A percentile compares a stretch with the other conserved stretches of the same genome.
Evolutionary conservation across 2,888 invertebrate species (phyloP).

Genomic region (Oscheius sp.): DNA sequence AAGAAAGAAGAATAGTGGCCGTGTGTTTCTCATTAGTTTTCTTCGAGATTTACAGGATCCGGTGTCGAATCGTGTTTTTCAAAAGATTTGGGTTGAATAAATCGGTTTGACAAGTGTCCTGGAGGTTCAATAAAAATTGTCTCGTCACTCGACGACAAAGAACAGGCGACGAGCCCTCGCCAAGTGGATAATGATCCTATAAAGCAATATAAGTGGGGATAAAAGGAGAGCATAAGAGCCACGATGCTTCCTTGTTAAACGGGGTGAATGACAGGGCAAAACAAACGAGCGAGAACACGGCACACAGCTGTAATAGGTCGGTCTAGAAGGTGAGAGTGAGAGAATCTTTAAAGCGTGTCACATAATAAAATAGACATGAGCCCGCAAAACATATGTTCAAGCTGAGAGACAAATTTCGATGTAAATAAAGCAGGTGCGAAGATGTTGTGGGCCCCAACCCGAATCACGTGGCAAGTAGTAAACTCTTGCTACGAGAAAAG

Average conservation of each 20-base stretch:
- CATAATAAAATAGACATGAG: neutral
- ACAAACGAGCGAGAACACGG: constrained; percentile 12
- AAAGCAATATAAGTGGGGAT: neutral
- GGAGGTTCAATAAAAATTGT: too few relatives aligned
- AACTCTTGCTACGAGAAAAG: too few relatives aligned
- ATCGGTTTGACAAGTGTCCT: too few relatives aligned
- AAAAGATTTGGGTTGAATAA: too few relatives aligned
- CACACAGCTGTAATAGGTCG: constrained; percentile 21
- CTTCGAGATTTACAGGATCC: too few relatives aligned
- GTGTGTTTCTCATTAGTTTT: too few relatives aligned
- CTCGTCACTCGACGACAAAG: too few relatives aligned
- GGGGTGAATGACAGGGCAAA: constrained; percentile 16
- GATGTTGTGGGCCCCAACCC: neutral
- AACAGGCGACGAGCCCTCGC: too few relatives aligned
- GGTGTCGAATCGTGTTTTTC: too few relatives aligned
- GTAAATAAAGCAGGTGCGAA: constrained; percentile 13
- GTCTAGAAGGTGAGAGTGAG: too few relatives aligned
- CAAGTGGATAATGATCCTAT: neutral
- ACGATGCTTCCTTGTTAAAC: constrained; percentile 20
- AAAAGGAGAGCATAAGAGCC: neutral
- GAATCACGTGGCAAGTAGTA: constrained; percentile 12
- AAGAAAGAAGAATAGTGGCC: neutral
- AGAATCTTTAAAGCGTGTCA: too few relatives aligned
- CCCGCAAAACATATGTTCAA: neutral
- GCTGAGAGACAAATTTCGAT: neutral